phyloP scores from a whole-genome alignment of 2,113 vertebrate species.

The Labeo catla region DNA sequence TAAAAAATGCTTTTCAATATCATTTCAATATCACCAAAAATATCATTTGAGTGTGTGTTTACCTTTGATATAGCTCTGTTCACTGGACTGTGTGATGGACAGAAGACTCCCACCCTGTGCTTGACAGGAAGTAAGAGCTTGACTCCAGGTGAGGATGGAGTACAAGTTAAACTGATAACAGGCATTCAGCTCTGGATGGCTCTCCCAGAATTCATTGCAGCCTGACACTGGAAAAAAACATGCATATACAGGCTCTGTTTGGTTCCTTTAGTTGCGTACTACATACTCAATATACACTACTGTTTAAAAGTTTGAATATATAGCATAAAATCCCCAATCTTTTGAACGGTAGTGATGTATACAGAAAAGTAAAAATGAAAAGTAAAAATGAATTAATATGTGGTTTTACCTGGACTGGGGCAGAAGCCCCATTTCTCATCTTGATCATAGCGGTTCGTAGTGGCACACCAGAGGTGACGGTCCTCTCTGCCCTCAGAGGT shows the following conservation, averaged over 20 bases:
- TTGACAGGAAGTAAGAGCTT: constrained; percentile 84
- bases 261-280: too few relatives aligned
- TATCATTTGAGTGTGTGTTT: constrained; percentile 28
- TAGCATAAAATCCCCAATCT: neutral
- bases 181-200: constrained; percentile 71
- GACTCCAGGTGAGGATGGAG: constrained; percentile 86
- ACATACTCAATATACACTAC: too few relatives aligned
- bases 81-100: constrained; percentile 79
- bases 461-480: constrained; percentile 86
- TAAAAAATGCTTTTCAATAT: too few relatives aligned
- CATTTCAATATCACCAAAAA: too few relatives aligned
- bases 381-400: neutral
- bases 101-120: constrained; percentile 88
- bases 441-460: constrained; percentile 84
- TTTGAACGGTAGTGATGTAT: neutral
- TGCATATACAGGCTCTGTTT: too few relatives aligned
- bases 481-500: constrained; percentile 85
- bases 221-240: constrained; percentile 65
- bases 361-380: neutral
- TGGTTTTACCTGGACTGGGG: constrained; percentile 81
- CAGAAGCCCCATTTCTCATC: constrained; percentile 93
- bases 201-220: constrained; percentile 86
- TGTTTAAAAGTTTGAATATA: too few relatives aligned
- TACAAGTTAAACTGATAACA: constrained; percentile 93
- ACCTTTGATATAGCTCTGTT: constrained; percentile 85